Evolutionary conservation across 2,888 invertebrate genomes (phyloP), one percentile per base, ranked within the genome.

Genomic region (Eurytoma adleriae): DNA sequence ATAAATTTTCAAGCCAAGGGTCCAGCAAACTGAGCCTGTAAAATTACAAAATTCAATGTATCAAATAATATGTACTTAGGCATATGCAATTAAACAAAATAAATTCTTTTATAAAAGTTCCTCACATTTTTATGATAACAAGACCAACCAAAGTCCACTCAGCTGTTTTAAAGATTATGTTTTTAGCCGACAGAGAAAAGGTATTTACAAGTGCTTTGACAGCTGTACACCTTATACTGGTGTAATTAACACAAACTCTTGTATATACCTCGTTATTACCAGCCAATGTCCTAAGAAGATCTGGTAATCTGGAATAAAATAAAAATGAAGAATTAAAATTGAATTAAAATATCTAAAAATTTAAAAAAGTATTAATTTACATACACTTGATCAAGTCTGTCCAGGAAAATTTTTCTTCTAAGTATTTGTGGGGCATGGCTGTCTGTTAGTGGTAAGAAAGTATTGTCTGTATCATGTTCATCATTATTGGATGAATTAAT

Each of bases 91-190:
- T 73, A 73, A 57, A n/a, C 56, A 57, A 73, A 66, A 64, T 80
- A 66, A 27, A 59, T 27, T 79, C 24, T 40, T 52, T 27, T 18
- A 61, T 68, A 50, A 72, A 57, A 71, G 71, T 80, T 75, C 10
- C 93, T 92, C 91, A 94, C 92, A 96, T 91, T 89, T 94, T 94
- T 27, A 96, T 92, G 59, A 96, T 91, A 59, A 95, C 91, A n/a
- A 96, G 91, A 3, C 94, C 93, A 78, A 96, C 93, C 40, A 95
- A 90, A 80, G 92, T 94, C 95, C 95, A 96, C 85, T 95, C 94
- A 16, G 92, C 91, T 0, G 95, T 94, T 88, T 94, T 95, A 86
- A 96, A 95, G 86, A 94, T 92, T 52, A 96, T 94, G 87, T 96
- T 96, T 84, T 94, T 92, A 0, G 95, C 93, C 84, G 93, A 93